phyloP scores from a whole-genome alignment of 2,888 invertebrate species.

The Sicus ferrugineus region DNA sequence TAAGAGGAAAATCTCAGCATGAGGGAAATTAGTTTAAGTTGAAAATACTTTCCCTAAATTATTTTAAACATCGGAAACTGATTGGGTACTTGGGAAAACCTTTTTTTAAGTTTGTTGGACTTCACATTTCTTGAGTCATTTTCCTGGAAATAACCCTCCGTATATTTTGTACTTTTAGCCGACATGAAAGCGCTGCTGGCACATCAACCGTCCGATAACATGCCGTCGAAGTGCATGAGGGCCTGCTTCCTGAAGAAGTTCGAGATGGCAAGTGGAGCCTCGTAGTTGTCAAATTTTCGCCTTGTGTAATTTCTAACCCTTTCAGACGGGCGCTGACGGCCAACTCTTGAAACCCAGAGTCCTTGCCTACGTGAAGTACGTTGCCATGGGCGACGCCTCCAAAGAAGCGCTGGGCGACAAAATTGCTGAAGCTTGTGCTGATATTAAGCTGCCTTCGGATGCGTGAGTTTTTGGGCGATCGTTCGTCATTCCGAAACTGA shows the following conservation, averaged over 20 bases:
- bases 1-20: neutral
- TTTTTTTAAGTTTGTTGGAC: too few relatives aligned
- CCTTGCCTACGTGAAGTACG: conserved; percentile 44
- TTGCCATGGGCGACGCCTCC: conserved; percentile 45
- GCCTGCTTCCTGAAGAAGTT: neutral
- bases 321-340: conserved; percentile 49
- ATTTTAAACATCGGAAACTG: neutral
- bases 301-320: neutral
- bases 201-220: neutral
- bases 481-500: too few relatives aligned
- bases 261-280: neutral
- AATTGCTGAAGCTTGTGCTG: conserved; percentile 46
- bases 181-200: neutral
- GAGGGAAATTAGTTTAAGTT: neutral
- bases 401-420: conserved; percentile 43
- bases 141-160: too few relatives aligned
- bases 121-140: too few relatives aligned
- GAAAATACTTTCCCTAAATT: neutral
- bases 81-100: too few relatives aligned
- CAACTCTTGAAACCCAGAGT: conserved; percentile 48
- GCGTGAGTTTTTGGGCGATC: conserved; percentile 52
- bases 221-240: neutral
- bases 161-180: neutral
- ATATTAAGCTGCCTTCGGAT: conserved; percentile 50
- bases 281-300: too few relatives aligned